Evolutionary conservation across 2,113 vertebrate species (phyloP), one percentile per base, ranked within the genome.

Genomic region (Phrynocephalus versicolor): DNA sequence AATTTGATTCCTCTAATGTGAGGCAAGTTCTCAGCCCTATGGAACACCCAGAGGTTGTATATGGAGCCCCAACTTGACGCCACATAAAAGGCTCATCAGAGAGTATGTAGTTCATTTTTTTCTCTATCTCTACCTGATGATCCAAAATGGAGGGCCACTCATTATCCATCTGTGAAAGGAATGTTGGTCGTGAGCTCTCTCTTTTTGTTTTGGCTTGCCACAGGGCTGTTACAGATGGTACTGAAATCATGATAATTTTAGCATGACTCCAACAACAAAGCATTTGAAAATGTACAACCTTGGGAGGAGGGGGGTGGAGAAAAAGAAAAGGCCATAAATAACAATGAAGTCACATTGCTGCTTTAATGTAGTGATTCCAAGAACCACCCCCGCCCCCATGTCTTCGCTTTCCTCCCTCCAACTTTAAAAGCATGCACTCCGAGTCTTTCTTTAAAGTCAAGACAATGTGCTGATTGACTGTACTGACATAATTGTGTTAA

Each of bases 401-500:
- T 67, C 89, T 92, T 79, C 91, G 65, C 88, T 84, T 76, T 88
- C 45, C 60, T 92, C 83, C 72, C 82, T 95, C 89, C 72, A 90
- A 94, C 86, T 95, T 92, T 93, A 89, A 95, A 95, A 95, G 91
- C 87, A 30, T 69, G 65, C 87, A 94, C 95, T 95, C 91, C 93
- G 77, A 94, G 80, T 91, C 90, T 19, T 85, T 79, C 89, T 95
- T 94, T 93, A 95, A 95, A 96, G 94, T 96, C 95, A 96, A 95
- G 94, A 93, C 92, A 93, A 93, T 85, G 93, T 93, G 95, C 92
- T 95, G 96, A 97, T 97, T 95, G 96, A 96, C 92, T 94, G 89
- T 93, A 89, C 92, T 94, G 94, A 95, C 95, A 95, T 96, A 95
- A 96, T 95, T 97, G 93, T 96, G 95, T 92, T 97, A 96, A 97